A percentile compares a stretch with the other conserved stretches of the same genome.
These are phyloP conservation scores for Ophraella communa DNA, from an alignment of 2,888 invertebrate genomes.

Conservation along the genomic window DNA sequence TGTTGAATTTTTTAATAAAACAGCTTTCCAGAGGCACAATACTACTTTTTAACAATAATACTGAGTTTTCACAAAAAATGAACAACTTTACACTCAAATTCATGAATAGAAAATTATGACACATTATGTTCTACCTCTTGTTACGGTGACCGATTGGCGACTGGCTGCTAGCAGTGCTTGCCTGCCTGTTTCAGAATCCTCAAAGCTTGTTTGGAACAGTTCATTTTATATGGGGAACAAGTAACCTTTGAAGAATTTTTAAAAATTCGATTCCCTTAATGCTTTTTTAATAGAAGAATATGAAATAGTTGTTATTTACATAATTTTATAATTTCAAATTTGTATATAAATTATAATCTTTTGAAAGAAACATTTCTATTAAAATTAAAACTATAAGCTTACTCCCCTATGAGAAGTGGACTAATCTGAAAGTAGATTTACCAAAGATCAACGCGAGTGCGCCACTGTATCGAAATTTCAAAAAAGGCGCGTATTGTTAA, in stretches of 20 bases:
- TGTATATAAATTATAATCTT: neutral
- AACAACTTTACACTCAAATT: slow-evolving; percentile 56
- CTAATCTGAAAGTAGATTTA: slow-evolving; percentile 37
- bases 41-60: slow-evolving; percentile 48
- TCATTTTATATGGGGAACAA: slow-evolving; percentile 48
- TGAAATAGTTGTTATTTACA: neutral
- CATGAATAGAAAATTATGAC: slow-evolving; percentile 59
- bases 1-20: slow-evolving; percentile 47
- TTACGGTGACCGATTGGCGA: slow-evolving; percentile 60
- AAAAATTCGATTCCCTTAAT: neutral
- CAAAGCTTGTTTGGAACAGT: slow-evolving; percentile 61
- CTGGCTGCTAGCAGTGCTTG: slow-evolving; percentile 55
- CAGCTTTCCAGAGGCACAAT: slow-evolving; percentile 50
- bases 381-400: neutral
- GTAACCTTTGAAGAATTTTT: slow-evolving; percentile 12
- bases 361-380: neutral
- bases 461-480: slow-evolving; percentile 21
- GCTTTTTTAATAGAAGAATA: neutral
- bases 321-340: neutral
- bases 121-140: slow-evolving; percentile 61
- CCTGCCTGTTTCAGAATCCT: slow-evolving; percentile 59
- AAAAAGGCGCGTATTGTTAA: slow-evolving; percentile 15
- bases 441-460: slow-evolving; percentile 36
- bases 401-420: slow-evolving; percentile 38
- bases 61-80: slow-evolving; percentile 52